Percentiles rank a stretch among this genome's conserved stretches.
phyloP scores from a whole-genome alignment of 2,113 vertebrate genomes.

The Dinomys branickii region DNA sequence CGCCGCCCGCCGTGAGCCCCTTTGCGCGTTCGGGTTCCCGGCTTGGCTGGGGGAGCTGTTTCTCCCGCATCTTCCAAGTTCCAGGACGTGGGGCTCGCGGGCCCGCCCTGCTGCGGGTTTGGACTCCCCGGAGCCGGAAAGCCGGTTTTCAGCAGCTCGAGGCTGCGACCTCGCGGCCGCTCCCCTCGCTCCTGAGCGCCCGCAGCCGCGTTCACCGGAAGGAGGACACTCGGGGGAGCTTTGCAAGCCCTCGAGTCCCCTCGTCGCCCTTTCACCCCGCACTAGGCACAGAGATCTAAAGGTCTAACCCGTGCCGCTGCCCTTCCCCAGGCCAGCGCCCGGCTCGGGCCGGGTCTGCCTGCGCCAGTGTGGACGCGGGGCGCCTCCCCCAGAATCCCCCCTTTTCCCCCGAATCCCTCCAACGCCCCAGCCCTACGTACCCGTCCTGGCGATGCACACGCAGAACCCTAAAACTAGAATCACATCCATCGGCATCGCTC shows the following conservation, averaged over 20 bases:
- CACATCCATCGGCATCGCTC: constrained; percentile 87
- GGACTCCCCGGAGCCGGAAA: not conserved
- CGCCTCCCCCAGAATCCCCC: too few species aligned
- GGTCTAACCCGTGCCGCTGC: not conserved
- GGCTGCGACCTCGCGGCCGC: constrained; percentile 52
- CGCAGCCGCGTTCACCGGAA: not conserved
- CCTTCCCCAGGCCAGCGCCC: not conserved
- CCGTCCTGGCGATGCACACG: constrained; percentile 89
- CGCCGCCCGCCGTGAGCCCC: constrained; percentile 4
- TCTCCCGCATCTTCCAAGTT: constrained; percentile 62
- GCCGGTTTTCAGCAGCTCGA: not conserved
- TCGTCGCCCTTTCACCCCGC: not conserved
- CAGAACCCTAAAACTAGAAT: constrained; percentile 87
- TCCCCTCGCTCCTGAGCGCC: constrained; percentile 47
- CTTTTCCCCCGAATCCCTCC: not conserved
- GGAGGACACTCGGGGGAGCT: not conserved
- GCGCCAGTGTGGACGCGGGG: not conserved
- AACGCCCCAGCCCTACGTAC: constrained; percentile 82
- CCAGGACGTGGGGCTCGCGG: not conserved
- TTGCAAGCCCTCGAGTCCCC: not conserved
- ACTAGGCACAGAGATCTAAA: not conserved
- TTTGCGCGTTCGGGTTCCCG: not conserved
- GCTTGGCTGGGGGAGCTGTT: not conserved
- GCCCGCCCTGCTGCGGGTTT: not conserved
- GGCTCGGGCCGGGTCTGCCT: not conserved